A percentile compares a stretch with the other conserved stretches of the same genome.
Evolutionary conservation across 2,113 vertebrate genomes (phyloP).

Genomic region (Pollimyrus isidori): DNA sequence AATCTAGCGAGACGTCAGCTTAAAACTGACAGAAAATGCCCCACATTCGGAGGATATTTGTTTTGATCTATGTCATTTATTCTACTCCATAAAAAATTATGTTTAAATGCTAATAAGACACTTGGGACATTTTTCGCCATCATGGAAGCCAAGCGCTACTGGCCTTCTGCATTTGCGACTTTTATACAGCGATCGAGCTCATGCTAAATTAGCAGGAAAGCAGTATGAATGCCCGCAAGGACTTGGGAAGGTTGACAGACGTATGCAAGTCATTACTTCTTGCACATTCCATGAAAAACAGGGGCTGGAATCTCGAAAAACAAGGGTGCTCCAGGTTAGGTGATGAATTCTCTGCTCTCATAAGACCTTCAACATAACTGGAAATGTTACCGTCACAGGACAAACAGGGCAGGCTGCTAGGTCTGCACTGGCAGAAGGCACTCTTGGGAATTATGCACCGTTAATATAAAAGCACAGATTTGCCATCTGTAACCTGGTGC

Average conservation of each 20-base stretch:
- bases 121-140: neutral
- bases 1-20: neutral
- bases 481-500: neutral
- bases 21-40: neutral
- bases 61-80: neutral
- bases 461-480: neutral
- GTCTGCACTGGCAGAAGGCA: neutral
- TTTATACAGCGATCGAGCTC: neutral
- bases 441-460: neutral
- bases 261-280: conserved; percentile 37
- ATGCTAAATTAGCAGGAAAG: neutral
- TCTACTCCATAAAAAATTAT: neutral
- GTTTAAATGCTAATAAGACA: neutral
- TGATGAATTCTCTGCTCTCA: conserved; percentile 37
- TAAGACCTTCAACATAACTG: conserved; percentile 34
- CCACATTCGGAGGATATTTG: neutral
- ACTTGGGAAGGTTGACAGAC: conserved; percentile 29
- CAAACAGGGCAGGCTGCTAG: conserved; percentile 17
- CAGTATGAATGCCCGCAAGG: neutral
- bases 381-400: conserved; percentile 17
- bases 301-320: conserved; percentile 31
- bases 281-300: conserved; percentile 19
- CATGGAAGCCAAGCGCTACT: neutral
- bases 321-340: conserved; percentile 31
- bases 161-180: neutral